Evolutionary conservation across 2,113 vertebrate species (phyloP).

Genomic region (Ramphastos sulfuratus): DNA sequence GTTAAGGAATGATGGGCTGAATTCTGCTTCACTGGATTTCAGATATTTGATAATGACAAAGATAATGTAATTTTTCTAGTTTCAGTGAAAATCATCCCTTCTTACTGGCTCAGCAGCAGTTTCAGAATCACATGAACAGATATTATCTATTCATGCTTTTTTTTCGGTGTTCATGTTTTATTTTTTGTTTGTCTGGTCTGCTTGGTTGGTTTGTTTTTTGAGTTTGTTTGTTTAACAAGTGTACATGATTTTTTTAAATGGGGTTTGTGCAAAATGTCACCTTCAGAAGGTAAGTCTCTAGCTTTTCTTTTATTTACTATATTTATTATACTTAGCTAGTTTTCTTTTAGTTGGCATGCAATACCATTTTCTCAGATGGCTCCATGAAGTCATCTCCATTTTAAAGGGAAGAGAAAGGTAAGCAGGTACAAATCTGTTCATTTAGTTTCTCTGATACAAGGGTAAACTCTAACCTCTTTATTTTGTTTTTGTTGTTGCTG

Average conservation of each 20-base stretch:
- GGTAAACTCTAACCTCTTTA: not conserved
- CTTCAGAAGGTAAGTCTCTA: not conserved
- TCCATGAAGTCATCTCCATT: not conserved
- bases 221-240: not conserved
- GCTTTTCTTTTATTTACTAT: not conserved
- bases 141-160: not conserved
- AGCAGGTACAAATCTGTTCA: not conserved
- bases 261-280: not conserved
- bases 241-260: not conserved
- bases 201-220: not conserved
- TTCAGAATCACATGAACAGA: not conserved
- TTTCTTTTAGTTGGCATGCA: not conserved
- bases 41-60: not conserved
- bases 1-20: slow-evolving; percentile 15
- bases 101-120: not conserved
- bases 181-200: not conserved
- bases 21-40: slow-evolving; percentile 41
- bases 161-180: not conserved
- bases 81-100: not conserved
- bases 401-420: not conserved
- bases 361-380: not conserved
- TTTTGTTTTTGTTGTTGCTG: too few species aligned
- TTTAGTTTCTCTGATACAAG: not conserved
- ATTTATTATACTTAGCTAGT: not conserved
- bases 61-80: not conserved